Base-by-base conservation (phyloP, 2,888 invertebrate species). In the Galeopsomyia nigrocyanea region DNA sequence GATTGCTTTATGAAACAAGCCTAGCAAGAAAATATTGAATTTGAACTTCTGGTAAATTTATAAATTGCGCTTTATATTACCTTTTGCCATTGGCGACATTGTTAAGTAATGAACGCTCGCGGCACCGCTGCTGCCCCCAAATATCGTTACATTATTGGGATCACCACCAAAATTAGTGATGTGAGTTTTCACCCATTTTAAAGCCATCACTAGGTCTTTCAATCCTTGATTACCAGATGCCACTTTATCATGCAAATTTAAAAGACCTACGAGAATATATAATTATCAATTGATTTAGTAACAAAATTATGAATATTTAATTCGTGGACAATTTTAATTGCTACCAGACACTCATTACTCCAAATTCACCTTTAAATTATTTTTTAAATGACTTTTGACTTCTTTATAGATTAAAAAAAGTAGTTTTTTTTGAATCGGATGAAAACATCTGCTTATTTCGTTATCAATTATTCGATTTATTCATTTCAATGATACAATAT, bases 1-100 rank as follows among this genome's bases (percentile, higher is more conserved):
- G 60, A 84, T 84, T 0, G 79, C 83, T 66, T 82, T 84, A 66
- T 85, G 82, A 62, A 81, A 84, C 47, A 85, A 76, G 46, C 84
- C 84, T 84, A 62, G 19, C 71, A 75, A 58, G 22, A 13, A 13
- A 16, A 55, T 17, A 17, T 3, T 17, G 19, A n/a, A 53, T n/a
- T 26, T 26, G 26, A 26, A 26, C 10, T 17, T 21, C 3, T 26
- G 22, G 57, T 14, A 39, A 26, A 47, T 51, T 68, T 39, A n/a
- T 17, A 17, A 13, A n/a, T 13, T 31, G 16, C 16, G n/a, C n/a
- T n/a, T n/a, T n/a, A 17, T 19, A 16, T 39, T 75, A 79, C 78
- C 78, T 75, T 66, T 68, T 1, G 77, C 47, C 22, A 75, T 47
- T n/a, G 77, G 75, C 16, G 79, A 79, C 60, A 78, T 39, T 5